A percentile compares a stretch with the other conserved stretches of the same genome.
phyloP scores from a whole-genome alignment of 2,797 vertebrate genomes.

The Chanos chanos region DNA sequence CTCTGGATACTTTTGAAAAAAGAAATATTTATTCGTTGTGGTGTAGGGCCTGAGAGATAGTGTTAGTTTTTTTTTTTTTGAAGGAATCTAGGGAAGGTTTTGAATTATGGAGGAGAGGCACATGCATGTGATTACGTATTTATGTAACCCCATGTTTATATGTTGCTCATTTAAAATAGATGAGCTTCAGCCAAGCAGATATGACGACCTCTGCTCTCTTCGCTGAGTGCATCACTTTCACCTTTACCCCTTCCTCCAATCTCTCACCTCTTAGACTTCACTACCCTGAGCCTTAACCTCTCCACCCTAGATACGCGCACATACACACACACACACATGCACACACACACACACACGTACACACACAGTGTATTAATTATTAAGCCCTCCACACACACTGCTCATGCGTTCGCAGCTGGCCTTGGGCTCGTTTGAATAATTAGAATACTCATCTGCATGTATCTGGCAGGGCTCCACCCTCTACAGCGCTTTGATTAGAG shows the following conservation, averaged over 20 bases:
- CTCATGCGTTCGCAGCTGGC: slow-evolving; percentile 50
- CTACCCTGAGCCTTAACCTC: slow-evolving; percentile 11
- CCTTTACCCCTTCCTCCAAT: slow-evolving; percentile 10
- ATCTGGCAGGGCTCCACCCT: slow-evolving; percentile 43
- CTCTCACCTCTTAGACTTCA: slow-evolving; percentile 8
- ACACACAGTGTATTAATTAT: slow-evolving; percentile 29
- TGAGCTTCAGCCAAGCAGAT: slow-evolving; percentile 47
- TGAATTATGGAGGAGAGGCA: slow-evolving; percentile 56
- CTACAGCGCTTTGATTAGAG: slow-evolving; percentile 56
- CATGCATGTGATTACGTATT: slow-evolving; percentile 61
- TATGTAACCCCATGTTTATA: slow-evolving; percentile 66
- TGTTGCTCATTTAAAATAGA: slow-evolving; percentile 70
- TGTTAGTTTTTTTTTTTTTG: background rate
- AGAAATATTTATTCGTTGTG: slow-evolving; percentile 32
- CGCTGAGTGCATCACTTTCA: slow-evolving; percentile 15
- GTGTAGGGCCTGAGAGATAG: slow-evolving; percentile 11
- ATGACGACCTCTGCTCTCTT: slow-evolving; percentile 2
- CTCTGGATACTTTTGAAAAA: slow-evolving; percentile 9
- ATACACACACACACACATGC: slow-evolving; percentile 24
- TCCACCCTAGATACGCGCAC: background rate
- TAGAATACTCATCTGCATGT: slow-evolving; percentile 46
- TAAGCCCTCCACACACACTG: slow-evolving; percentile 14
- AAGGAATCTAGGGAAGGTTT: background rate
- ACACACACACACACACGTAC: background rate
- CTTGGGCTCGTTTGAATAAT: slow-evolving; percentile 45